Percentiles rank a stretch among this genome's conserved stretches.
phyloP scores from a whole-genome alignment of 2,113 vertebrate species.

The Heterochromis multidens region DNA sequence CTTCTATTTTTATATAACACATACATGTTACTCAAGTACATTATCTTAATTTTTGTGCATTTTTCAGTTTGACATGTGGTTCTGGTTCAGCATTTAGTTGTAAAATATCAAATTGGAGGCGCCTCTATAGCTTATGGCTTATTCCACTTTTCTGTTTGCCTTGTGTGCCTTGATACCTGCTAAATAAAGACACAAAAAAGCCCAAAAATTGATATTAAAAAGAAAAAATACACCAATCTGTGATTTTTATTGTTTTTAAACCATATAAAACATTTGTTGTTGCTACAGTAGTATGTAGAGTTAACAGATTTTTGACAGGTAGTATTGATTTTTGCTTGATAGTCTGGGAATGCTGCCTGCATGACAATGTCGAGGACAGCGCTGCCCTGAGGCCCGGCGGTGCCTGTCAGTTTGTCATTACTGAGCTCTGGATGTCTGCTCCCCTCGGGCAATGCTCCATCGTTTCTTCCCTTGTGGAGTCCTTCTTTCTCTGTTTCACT shows the following conservation, averaged over 20 bases:
- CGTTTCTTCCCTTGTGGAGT: slow-evolving; percentile 1
- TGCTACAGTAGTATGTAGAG: neutral
- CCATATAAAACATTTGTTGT: neutral
- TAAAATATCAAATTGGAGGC: neutral
- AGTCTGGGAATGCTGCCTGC: slow-evolving; percentile 15
- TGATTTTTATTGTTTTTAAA: too few relatives aligned
- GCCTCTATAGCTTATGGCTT: neutral
- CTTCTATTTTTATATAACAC: neutral
- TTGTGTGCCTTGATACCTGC: too few relatives aligned
- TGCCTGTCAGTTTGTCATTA: slow-evolving; percentile 38
- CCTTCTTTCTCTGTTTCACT: slow-evolving; percentile 15
- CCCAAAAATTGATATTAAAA: neutral
- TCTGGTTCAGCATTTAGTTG: neutral
- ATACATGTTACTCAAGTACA: neutral
- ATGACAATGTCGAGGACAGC: slow-evolving; percentile 3
- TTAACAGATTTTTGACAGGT: neutral
- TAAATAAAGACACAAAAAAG: too few relatives aligned
- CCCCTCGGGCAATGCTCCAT: slow-evolving; percentile 1
- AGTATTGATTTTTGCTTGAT: neutral
- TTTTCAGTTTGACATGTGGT: neutral
- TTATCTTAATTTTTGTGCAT: neutral
- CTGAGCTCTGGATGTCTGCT: slow-evolving; percentile 27
- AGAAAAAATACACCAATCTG: neutral
- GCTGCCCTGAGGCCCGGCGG: neutral
- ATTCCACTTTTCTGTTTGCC: too few relatives aligned